Percentiles rank a stretch among this genome's conserved stretches.
Evolutionary conservation across 2,113 vertebrate species (phyloP).

Genomic region (Chroicocephalus ridibundus): DNA sequence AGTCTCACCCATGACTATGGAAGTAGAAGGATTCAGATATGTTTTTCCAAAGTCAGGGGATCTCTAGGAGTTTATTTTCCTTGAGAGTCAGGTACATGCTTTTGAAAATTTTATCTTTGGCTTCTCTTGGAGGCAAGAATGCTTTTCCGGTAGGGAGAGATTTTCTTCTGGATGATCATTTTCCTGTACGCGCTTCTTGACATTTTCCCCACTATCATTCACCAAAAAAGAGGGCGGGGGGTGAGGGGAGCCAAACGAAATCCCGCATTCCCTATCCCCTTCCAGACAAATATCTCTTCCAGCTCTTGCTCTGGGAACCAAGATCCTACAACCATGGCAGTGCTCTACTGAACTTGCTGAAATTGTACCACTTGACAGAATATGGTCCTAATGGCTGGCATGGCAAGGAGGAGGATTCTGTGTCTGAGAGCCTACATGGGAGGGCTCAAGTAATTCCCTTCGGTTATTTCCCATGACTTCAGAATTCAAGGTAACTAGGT

Average conservation of each 20-base stretch:
- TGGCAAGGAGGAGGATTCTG: not conserved
- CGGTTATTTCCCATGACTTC: not conserved
- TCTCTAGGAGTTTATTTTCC: not conserved
- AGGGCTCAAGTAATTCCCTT: not conserved
- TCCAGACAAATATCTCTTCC: not conserved
- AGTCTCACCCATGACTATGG: not conserved
- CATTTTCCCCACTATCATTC: not conserved
- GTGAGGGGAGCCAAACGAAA: not conserved
- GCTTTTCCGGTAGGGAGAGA: not conserved
- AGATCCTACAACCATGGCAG: not conserved
- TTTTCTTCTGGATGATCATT: not conserved
- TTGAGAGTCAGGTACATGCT: not conserved
- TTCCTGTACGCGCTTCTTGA: not conserved
- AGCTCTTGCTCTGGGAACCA: not conserved
- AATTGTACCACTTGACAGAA: not conserved
- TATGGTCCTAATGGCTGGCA: not conserved
- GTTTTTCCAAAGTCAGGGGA: not conserved
- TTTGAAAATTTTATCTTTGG: not conserved
- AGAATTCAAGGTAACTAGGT: not conserved
- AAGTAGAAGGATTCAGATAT: not conserved
- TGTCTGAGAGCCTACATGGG: fast-evolving
- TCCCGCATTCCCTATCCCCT: not conserved
- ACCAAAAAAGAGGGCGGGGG: not conserved
- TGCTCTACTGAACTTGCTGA: not conserved
- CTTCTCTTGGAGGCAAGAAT: not conserved